Percentiles rank a stretch among this genome's conserved stretches.
phyloP scores from a whole-genome alignment of 1,140 invertebrate genomes.

The Eupeodes corollae region DNA sequence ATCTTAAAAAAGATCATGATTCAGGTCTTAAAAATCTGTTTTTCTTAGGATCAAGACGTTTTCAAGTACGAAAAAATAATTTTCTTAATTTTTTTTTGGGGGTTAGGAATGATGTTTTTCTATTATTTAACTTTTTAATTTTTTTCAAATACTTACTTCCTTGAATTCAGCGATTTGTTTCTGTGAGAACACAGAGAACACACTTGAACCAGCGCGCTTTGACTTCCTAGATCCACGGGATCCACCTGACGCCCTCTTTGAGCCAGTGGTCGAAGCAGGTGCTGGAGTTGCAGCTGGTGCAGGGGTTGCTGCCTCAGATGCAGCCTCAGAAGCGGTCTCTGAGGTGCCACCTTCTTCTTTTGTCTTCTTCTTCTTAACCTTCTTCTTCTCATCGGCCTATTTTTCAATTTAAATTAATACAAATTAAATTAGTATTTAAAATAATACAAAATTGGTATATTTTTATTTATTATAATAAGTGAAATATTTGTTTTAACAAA shows the following conservation, averaged over 20 bases:
- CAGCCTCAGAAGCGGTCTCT: conserved; percentile 46
- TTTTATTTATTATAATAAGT: too few relatives aligned
- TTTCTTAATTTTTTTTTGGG: too few relatives aligned
- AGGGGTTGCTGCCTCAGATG: conserved; percentile 45
- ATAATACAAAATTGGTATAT: too few relatives aligned
- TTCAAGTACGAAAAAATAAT: too few relatives aligned
- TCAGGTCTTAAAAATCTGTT: too few relatives aligned
- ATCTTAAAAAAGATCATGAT: too few relatives aligned
- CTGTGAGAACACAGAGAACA: conserved; percentile 92
- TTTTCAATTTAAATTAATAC: conserved; percentile 7
- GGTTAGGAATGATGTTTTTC: too few relatives aligned
- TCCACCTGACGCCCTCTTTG: conserved; percentile 45
- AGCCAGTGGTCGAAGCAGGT: conserved; percentile 46
- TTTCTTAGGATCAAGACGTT: too few relatives aligned
- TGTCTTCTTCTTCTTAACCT: conserved; percentile 69
- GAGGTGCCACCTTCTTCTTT: conserved; percentile 58
- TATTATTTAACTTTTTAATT: background rate
- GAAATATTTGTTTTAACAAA: too few relatives aligned
- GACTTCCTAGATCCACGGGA: conserved; percentile 60
- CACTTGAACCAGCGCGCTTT: conserved; percentile 81
- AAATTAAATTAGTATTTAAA: background rate
- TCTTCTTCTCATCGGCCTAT: conserved; percentile 72
- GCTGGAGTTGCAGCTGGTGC: conserved; percentile 44
- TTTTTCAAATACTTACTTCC: conserved; percentile 51
- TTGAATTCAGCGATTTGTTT: conserved; percentile 93